Evolutionary conservation across 2,888 invertebrate genomes (phyloP), one percentile per base, ranked within the genome.

Genomic region (Callosobruchus maculatus): DNA sequence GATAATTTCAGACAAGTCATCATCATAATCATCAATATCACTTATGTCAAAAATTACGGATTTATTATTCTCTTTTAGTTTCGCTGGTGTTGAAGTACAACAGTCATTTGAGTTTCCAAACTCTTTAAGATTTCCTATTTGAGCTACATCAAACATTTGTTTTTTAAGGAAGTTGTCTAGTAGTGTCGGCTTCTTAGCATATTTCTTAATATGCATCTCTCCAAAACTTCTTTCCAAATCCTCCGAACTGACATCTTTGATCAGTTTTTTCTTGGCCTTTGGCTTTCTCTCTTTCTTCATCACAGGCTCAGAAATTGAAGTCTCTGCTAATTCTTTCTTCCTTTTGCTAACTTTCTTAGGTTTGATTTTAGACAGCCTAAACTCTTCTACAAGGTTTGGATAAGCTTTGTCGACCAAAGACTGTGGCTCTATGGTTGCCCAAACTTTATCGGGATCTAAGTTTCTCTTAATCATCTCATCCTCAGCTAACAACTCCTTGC

Each of bases 351-450:
- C 70, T 74, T 81, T 84, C 73, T 83, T 85, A 3, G 83, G 82
- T 86, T 89, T 79, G 76, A 83, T 88, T 85, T 91, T 90, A 76
- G 91, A 89, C 31, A 88, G 87, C 76, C 89, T 89, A 78, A 92
- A 89, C 80, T 83, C 83, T 70, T 90, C 87, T 0, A 93, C 93
- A 74, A 94, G 75, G 0, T 89, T 86, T 21, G 93, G 91, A 85
- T 93, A 94, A 71, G 91, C 91, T 78, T 87, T 84, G 66, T 88
- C 87, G 80, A 95, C 89, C 21, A 92, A 85, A 76, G 89, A 87
- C 84, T 92, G 90, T 0, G 94, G 92, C 84, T 95, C 95, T 26
- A 92, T 89, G 0, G 93, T 93, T 0, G 90, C 90, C 90, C 91
- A 92, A 0, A 91, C 86, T 31, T 88, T 87, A 49, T 88, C 87